Conservation (phyloP, 2,797 vertebrate genomes). For the Phataginus tetradactyla region DNA sequence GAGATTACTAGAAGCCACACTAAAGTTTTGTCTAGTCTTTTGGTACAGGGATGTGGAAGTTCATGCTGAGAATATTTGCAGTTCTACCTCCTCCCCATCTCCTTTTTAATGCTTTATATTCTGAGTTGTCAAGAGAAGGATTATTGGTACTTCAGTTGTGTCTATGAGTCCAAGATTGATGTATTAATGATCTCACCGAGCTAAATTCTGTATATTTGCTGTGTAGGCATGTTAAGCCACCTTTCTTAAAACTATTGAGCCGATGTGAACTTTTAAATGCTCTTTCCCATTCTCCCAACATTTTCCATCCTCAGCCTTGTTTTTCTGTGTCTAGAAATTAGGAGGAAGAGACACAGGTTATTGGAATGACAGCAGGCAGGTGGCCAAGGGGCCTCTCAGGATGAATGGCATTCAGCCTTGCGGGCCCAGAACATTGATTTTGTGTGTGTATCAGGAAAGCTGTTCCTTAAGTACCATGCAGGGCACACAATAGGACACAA, state of each 20-base stretch:
- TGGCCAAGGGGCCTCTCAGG: not conserved
- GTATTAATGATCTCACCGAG: not conserved
- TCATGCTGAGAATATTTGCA: not conserved
- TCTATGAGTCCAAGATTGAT: not conserved
- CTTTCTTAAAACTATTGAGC: not conserved
- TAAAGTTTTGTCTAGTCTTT: not conserved
- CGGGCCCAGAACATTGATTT: not conserved
- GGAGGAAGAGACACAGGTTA: not conserved
- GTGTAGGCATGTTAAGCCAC: not conserved
- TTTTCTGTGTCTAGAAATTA: not conserved
- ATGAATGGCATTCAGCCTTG: not conserved
- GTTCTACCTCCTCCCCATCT: not conserved
- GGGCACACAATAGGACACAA: not conserved
- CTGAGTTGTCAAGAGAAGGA: not conserved
- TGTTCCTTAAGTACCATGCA: not conserved
- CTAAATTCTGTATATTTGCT: slow-evolving; percentile 5
- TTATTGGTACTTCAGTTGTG: not conserved
- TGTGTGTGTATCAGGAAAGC: not conserved
- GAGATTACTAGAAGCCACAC: not conserved
- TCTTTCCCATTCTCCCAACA: not conserved
- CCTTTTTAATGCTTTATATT: not conserved
- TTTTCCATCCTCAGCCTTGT: not conserved
- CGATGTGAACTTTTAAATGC: not conserved
- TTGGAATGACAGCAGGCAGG: not conserved
- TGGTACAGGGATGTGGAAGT: not conserved